Evolutionary conservation across 2,113 vertebrate genomes (phyloP), one percentile per base, ranked within the genome.

Genomic region (Vimba vimba): DNA sequence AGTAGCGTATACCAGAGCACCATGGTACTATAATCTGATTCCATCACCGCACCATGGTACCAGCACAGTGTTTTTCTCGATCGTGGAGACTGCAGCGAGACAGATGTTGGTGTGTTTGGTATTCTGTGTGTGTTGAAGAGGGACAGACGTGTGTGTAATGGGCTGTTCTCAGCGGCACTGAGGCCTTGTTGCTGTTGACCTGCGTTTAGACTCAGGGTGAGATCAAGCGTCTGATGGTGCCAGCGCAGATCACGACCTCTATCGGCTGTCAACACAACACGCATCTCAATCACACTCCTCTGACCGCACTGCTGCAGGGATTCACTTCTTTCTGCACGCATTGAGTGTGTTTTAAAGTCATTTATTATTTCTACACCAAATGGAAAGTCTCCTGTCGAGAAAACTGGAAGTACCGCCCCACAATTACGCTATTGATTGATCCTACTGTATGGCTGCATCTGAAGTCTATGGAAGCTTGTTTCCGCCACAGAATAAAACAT

Each of bases 141-240:
- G 74, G 55, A 66, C 8, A 88, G 84, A 79, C 88, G 12, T 80
- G 88, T 81, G 89, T 83, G 87, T 90, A 91, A 91, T 91, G 89
- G 87, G 83, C 83, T 89, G 82, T 89, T 66, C 68, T 89, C 83
- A 82, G 83, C n/a, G 6, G 86, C 66, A 83, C 62, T 64, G 88
- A 79, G 86, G 85, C 86, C 88, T 64, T 88, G 74, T 82, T 79
- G 87, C 86, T 45, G 19, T 91, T 94, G 93, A 93, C 93, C 94
- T 93, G 93, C 87, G 93, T 93, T 94, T 93, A 92, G 92, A 91
- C 88, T 81, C 62, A 88, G 91, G 91, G 86, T 86, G 89, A 93
- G 86, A 89, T 92, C 91, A 93, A 88, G 83, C 84, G 71, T 89
- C 59, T 93, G 91, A 94, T 92, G 92, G 91, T 80, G 90, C 88